These are phyloP conservation scores for Hydractinia symbiolongicarpus DNA, from an alignment of 30 jellyfish, hydroid and myxozoan genomes.

Conservation along the genomic window DNA sequence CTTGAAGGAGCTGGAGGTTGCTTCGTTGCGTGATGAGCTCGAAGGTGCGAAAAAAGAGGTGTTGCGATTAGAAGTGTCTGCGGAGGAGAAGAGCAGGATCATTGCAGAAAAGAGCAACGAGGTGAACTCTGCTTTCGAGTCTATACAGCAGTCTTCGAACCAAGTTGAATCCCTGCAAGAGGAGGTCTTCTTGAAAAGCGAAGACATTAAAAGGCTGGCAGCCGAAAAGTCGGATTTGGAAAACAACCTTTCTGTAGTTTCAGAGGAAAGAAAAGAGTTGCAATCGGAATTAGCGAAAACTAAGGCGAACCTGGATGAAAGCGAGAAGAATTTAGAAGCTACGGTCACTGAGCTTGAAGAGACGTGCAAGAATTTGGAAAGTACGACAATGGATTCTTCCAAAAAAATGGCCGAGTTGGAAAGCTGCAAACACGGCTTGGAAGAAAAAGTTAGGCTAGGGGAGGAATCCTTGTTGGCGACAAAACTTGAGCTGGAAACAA, in stretches of 20 bases:
- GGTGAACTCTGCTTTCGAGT: neutral
- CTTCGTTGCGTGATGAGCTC: neutral
- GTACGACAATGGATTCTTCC: neutral
- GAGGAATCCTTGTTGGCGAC: neutral
- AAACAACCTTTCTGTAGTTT: neutral
- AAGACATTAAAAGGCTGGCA: neutral
- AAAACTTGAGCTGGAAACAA: neutral
- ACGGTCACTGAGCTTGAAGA: neutral
- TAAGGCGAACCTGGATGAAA: neutral
- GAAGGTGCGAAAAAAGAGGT: neutral
- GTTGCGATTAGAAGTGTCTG: neutral
- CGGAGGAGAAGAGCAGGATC: conserved; percentile 1
- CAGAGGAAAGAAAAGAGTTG: neutral
- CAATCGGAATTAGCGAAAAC: neutral
- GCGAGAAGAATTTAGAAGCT: neutral
- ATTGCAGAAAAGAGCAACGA: conserved; percentile 6
- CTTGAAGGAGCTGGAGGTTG: neutral
- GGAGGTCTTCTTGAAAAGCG: neutral
- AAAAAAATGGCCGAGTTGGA: neutral
- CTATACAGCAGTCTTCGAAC: neutral
- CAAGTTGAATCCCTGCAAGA: neutral
- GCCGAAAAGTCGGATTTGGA: neutral
- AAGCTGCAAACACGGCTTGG: neutral
- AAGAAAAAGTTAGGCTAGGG: neutral
- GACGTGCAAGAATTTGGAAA: neutral